These are phyloP conservation scores for Cataglyphis albicans DNA, from an alignment of 2,888 invertebrate species.

Conservation along the genomic window DNA sequence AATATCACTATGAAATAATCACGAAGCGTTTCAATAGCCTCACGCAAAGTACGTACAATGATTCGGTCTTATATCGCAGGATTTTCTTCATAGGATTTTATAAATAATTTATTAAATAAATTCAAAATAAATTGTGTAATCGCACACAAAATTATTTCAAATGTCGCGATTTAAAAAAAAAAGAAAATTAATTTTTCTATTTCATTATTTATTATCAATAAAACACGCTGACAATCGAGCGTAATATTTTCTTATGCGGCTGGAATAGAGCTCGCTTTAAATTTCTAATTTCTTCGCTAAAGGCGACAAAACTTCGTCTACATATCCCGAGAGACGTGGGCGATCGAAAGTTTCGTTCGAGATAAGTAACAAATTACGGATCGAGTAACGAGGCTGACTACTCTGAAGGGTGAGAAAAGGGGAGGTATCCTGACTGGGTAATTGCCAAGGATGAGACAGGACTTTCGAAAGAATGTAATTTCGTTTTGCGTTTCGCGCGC, in stretches of 20 bases:
- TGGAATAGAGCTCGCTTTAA: conserved; percentile 36
- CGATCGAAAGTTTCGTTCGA: conserved; percentile 44
- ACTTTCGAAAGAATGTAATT: conserved; percentile 80
- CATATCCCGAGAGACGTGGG: conserved; percentile 42
- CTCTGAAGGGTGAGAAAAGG: background rate
- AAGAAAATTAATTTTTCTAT: background rate
- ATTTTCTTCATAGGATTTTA: background rate
- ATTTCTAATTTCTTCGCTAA: conserved; percentile 46
- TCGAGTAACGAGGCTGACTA: conserved; percentile 54
- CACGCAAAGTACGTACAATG: background rate
- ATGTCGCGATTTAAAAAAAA: background rate
- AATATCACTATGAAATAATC: conserved; percentile 18
- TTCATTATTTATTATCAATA: background rate
- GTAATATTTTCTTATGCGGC: conserved; percentile 13
- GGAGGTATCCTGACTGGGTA: conserved; percentile 57
- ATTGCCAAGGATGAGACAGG: conserved; percentile 78
- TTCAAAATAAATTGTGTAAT: background rate
- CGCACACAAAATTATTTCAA: background rate
- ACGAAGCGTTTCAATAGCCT: conserved; percentile 14
- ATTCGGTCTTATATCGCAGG: background rate
- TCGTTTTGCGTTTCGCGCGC: conserved; percentile 71
- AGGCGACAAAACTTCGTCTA: conserved; percentile 44
- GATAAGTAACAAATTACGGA: conserved; percentile 62
- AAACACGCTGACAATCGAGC: background rate
- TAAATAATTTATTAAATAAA: background rate